Evolutionary conservation across 2,888 invertebrate species (phyloP).

Genomic region (Nephrotoma appendiculata): DNA sequence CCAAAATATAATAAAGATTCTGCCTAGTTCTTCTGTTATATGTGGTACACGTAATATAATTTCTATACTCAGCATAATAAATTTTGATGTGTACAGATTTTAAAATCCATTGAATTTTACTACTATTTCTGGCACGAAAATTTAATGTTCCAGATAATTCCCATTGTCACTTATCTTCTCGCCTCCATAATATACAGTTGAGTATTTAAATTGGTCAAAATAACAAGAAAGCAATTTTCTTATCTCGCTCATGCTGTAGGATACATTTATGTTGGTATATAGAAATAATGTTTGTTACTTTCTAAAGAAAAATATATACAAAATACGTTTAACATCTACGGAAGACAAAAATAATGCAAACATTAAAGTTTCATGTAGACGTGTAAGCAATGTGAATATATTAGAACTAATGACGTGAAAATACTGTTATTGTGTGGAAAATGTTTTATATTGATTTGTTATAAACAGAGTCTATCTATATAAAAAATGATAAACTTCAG

Average conservation of each 20-base stretch:
- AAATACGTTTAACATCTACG: neutral
- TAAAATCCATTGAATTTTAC: neutral
- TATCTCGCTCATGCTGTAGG: neutral
- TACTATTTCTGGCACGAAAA: neutral
- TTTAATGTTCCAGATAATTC: neutral
- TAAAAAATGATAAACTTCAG: neutral
- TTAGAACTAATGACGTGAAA: no score
- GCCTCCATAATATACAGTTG: neutral
- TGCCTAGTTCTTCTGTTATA: neutral
- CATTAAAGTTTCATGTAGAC: neutral
- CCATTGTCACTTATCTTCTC: neutral
- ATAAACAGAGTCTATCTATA: no score
- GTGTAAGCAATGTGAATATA: no score
- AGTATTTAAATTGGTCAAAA: neutral
- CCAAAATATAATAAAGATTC: neutral
- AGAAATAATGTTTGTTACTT: neutral
- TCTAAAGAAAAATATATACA: neutral
- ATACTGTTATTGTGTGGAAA: no score
- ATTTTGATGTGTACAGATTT: neutral
- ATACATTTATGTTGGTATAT: neutral
- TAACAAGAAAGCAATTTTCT: neutral
- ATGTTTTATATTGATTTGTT: no score
- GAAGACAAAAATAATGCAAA: neutral
- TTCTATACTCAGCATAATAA: neutral
- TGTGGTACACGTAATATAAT: neutral